These are phyloP conservation scores for Taeniopygia guttata DNA, from an alignment of 2,797 vertebrate species.

Conservation along the genomic window DNA sequence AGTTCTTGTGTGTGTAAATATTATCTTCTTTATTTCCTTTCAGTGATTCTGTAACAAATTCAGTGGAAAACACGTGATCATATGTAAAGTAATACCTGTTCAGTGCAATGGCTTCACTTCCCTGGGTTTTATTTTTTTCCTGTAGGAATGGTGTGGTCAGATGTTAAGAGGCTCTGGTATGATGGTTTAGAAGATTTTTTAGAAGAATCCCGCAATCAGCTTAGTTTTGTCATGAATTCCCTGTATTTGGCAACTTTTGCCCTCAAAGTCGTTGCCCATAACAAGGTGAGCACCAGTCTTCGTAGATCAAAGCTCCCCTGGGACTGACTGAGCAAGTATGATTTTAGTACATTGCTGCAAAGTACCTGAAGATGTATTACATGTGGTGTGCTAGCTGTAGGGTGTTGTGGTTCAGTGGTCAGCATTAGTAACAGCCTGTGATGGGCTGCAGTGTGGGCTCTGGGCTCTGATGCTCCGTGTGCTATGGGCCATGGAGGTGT, in stretches of 20 bases:
- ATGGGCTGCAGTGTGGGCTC: background rate
- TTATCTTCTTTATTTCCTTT: background rate
- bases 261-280: slow-evolving; percentile 95
- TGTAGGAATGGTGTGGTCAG: slow-evolving; percentile 98
- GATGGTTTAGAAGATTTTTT: slow-evolving; percentile 96
- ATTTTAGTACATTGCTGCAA: background rate
- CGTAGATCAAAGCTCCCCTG: background rate
- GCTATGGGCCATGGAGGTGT: rapidly evolving
- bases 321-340: background rate
- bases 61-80: background rate
- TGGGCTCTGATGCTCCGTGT: background rate
- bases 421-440: rapidly evolving
- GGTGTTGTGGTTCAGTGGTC: background rate
- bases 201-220: slow-evolving; percentile 96
- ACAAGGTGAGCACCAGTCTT: slow-evolving; percentile 81
- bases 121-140: background rate
- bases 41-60: background rate
- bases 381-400: background rate
- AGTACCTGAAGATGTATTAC: background rate
- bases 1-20: background rate
- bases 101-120: background rate
- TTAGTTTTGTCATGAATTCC: slow-evolving; percentile 99
- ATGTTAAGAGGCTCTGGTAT: slow-evolving; percentile 98
- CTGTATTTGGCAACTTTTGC: slow-evolving; percentile 96
- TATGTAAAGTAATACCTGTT: background rate